phyloP scores from a whole-genome alignment of 2,888 invertebrate genomes.

The Prostheceraeus crozeri region DNA sequence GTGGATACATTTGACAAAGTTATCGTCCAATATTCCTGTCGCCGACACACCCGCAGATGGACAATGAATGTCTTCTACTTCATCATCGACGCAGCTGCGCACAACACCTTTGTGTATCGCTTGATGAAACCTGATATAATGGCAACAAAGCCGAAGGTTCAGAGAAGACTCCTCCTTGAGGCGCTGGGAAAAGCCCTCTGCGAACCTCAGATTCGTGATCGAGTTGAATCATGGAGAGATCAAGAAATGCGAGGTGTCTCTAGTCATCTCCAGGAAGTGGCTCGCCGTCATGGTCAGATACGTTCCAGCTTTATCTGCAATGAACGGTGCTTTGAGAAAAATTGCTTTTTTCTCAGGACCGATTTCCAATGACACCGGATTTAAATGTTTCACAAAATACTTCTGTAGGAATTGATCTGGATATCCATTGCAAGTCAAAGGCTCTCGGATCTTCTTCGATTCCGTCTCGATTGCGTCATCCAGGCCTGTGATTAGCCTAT shows the following conservation, averaged over 20 bases:
- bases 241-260: constrained; percentile 4
- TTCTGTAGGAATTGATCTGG: too few relatives aligned
- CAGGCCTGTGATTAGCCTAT: too few relatives aligned
- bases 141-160: background rate
- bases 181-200: constrained; percentile 18
- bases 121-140: background rate
- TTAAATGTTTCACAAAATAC: too few relatives aligned
- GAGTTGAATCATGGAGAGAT: constrained; percentile 8
- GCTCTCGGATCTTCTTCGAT: too few relatives aligned
- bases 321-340: too few relatives aligned
- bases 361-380: too few relatives aligned
- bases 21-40: constrained; percentile 12
- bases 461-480: too few relatives aligned
- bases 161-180: constrained; percentile 7
- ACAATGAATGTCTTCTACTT: constrained; percentile 21
- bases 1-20: constrained; percentile 22
- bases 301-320: too few relatives aligned
- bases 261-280: background rate
- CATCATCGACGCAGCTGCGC: too few relatives aligned
- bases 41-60: constrained; percentile 10
- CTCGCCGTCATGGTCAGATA: constrained; percentile 1
- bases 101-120: too few relatives aligned
- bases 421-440: too few relatives aligned
- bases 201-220: constrained; percentile 14
- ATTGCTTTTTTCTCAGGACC: too few relatives aligned